Percentiles rank a stretch among this genome's conserved stretches.
Evolutionary conservation across 2,888 invertebrate species (phyloP).

Genomic region (Ichneumoninae sp.): DNA sequence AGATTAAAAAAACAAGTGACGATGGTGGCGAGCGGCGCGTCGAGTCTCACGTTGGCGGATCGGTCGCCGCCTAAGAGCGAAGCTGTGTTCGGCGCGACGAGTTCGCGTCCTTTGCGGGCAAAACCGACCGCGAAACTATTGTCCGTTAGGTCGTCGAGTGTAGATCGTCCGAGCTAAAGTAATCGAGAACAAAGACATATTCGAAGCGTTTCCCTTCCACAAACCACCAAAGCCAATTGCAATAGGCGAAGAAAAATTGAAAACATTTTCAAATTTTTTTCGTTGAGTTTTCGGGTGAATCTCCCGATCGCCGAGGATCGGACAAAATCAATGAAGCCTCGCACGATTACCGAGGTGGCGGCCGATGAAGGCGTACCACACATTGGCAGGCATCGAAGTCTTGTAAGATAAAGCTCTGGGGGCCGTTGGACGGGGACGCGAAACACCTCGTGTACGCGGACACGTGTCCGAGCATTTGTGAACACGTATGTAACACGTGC

Average conservation of each 20-base stretch:
- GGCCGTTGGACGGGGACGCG: constrained; percentile 63
- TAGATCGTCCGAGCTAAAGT: neutral
- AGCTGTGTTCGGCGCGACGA: constrained; percentile 72
- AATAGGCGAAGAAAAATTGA: neutral
- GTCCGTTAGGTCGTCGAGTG: constrained; percentile 56
- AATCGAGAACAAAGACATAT: neutral
- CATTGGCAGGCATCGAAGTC: constrained; percentile 75
- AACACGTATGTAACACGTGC: constrained; percentile 73
- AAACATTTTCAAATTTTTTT: neutral
- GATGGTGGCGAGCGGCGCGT: constrained; percentile 5
- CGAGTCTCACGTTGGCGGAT: constrained; percentile 20
- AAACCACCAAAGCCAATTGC: neutral
- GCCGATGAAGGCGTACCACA: constrained; percentile 70
- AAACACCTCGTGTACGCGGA: constrained; percentile 59
- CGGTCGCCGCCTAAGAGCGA: constrained; percentile 72
- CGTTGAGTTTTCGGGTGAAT: constrained; percentile 8
- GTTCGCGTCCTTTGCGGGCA: constrained; percentile 52
- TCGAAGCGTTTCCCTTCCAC: neutral
- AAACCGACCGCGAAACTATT: constrained; percentile 70
- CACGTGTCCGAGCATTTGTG: constrained; percentile 73
- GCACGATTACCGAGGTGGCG: constrained; percentile 32
- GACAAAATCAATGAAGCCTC: constrained; percentile 56
- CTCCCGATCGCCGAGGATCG: constrained; percentile 27
- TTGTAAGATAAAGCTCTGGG: constrained; percentile 75
- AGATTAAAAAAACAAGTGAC: neutral